Evolutionary conservation across 2,888 invertebrate genomes (phyloP).

Genomic region (Idaea biselata): DNA sequence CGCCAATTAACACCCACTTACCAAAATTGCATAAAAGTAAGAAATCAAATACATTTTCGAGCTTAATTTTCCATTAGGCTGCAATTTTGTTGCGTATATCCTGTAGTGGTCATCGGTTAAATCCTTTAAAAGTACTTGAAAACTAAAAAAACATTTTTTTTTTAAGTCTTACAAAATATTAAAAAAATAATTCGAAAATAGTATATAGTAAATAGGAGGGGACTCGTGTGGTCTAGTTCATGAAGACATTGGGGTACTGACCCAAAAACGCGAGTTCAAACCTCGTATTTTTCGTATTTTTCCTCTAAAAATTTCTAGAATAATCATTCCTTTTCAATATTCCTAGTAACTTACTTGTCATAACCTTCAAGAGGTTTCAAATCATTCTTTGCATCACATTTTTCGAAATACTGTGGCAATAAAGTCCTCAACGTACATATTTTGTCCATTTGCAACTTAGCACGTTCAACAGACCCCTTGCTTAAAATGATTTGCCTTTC

Average conservation of each 20-base stretch:
- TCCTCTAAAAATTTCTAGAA: no score
- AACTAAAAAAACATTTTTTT: constrained; percentile 27
- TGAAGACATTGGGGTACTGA: no score
- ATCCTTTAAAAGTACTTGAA: constrained; percentile 34
- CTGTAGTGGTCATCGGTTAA: constrained; percentile 37
- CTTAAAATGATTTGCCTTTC: constrained; percentile 36
- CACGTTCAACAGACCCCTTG: constrained; percentile 42
- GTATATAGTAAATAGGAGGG: no score
- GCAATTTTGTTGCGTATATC: constrained; percentile 20
- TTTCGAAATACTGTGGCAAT: constrained; percentile 28
- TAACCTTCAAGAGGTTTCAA: constrained; percentile 7
- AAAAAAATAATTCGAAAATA: background rate
- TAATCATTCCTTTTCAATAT: no score
- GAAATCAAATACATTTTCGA: background rate
- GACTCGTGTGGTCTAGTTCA: no score
- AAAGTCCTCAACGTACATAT: constrained; percentile 39
- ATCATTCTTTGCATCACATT: constrained; percentile 21
- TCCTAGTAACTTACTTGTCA: constrained; percentile 21
- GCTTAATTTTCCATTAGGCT: background rate
- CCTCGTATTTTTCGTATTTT: no score
- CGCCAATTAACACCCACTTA: constrained; percentile 7
- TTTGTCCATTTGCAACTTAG: constrained; percentile 41
- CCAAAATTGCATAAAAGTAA: constrained; percentile 16
- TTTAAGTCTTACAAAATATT: background rate
- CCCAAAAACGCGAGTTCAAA: no score